phyloP scores from a whole-genome alignment of 2,888 invertebrate species.

The Conistra vaccinii region DNA sequence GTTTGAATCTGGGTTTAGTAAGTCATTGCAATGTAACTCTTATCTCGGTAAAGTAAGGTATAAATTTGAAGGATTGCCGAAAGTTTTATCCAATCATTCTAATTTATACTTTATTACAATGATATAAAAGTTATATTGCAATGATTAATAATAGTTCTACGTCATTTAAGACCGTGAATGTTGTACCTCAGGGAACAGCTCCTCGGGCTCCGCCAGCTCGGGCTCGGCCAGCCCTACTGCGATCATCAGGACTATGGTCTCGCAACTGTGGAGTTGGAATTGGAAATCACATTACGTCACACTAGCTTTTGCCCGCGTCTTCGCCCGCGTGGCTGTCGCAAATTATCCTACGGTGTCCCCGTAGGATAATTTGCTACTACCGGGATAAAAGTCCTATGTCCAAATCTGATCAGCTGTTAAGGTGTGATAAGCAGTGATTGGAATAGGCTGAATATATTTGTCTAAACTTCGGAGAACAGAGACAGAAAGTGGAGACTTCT shows the following conservation, averaged over 20 bases:
- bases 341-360: neutral
- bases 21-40: neutral
- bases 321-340: neutral
- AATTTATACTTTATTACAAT: neutral
- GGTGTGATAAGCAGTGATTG: no score
- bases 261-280: conserved; percentile 85
- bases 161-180: neutral
- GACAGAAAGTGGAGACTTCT: no score
- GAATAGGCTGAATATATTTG: no score
- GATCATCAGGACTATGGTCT: conserved; percentile 93
- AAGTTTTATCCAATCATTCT: neutral
- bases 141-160: neutral
- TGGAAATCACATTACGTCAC: neutral
- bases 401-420: no score
- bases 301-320: neutral
- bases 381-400: neutral
- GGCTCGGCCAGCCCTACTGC: conserved; percentile 92
- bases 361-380: neutral
- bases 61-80: neutral
- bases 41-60: neutral
- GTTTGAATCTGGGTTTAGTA: no score
- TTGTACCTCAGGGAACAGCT: conserved; percentile 88
- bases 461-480: no score
- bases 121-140: neutral
- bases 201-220: conserved; percentile 91